Evolutionary conservation across 2,113 vertebrate species (phyloP).

Genomic region (Tiliqua scincoides): DNA sequence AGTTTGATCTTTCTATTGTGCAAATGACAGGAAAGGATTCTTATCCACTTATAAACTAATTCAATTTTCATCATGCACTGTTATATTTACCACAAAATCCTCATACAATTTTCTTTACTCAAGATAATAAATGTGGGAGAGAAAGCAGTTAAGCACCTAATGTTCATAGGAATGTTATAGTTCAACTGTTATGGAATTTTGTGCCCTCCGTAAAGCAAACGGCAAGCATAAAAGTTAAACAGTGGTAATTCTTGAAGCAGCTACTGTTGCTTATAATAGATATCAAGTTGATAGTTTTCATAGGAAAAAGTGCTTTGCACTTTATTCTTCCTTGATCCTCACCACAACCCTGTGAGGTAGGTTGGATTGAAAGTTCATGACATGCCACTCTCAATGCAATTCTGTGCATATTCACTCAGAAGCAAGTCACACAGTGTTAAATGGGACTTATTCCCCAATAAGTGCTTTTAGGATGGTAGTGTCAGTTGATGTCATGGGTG

Average conservation of each 20-base stretch:
- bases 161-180: neutral
- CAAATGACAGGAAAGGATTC: neutral
- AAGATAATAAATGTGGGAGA: neutral
- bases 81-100: neutral
- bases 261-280: neutral
- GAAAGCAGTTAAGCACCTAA: neutral
- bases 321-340: neutral
- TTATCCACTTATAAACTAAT: neutral
- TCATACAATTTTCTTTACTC: constrained; percentile 12
- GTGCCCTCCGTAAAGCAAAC: neutral
- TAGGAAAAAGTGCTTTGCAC: neutral
- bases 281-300: neutral
- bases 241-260: constrained; percentile 22
- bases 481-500: neutral
- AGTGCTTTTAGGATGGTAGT: no score
- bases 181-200: constrained; percentile 17
- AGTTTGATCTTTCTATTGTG: constrained; percentile 18
- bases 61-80: neutral
- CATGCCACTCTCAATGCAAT: no score
- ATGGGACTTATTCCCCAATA: no score
- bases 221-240: neutral
- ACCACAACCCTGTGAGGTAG: neutral
- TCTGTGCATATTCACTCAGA: no score
- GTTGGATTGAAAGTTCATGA: neutral
- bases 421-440: no score